These are phyloP conservation scores for Drosophila gunungcola DNA, from an alignment of 1,140 invertebrate species.

Conservation along the genomic window DNA sequence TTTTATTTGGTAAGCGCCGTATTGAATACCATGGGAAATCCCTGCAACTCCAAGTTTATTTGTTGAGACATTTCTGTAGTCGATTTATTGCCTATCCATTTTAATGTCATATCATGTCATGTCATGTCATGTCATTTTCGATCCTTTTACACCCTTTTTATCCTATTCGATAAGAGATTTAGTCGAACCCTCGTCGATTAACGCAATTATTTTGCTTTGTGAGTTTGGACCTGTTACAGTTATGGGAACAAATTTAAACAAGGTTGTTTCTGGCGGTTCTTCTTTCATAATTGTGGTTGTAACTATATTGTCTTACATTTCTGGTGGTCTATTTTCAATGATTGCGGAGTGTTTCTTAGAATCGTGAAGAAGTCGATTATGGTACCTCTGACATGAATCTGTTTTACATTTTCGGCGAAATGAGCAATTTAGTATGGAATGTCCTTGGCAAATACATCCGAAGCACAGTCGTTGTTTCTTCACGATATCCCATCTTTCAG, in stretches of 20 bases:
- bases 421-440: background rate
- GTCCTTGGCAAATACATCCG: background rate
- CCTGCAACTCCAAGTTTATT: background rate
- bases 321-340: background rate
- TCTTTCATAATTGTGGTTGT: background rate
- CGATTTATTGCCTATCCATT: background rate
- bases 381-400: too few relatives aligned
- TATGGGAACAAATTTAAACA: background rate
- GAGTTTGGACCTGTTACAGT: background rate
- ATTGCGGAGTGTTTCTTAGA: background rate
- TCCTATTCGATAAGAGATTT: background rate
- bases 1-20: background rate
- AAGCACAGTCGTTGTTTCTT: too few relatives aligned
- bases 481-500: too few relatives aligned
- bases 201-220: background rate
- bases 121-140: too few relatives aligned
- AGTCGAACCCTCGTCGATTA: background rate
- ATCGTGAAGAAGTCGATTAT: too few relatives aligned
- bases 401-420: too few relatives aligned
- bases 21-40: background rate
- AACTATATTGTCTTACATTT: background rate
- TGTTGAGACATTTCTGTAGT: background rate
- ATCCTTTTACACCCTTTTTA: background rate
- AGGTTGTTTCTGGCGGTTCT: background rate
- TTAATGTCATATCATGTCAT: background rate